phyloP scores from a whole-genome alignment of 2,888 invertebrate species.

The Heliconius hortense region DNA sequence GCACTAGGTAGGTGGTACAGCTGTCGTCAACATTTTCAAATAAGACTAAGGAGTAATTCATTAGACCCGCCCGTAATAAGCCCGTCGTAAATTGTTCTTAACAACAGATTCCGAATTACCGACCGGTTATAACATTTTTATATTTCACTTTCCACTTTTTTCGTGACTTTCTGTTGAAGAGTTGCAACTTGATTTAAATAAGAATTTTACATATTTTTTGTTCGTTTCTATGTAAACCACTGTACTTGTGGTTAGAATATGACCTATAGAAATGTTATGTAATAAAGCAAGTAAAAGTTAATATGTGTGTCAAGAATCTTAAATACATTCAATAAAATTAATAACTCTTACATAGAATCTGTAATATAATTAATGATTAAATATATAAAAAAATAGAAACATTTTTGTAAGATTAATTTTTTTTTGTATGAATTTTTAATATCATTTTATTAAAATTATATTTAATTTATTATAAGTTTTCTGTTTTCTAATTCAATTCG shows the following conservation, averaged over 20 bases:
- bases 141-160: constrained; percentile 75
- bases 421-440: background rate
- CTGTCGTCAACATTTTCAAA: constrained; percentile 21
- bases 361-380: background rate
- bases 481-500: too few species aligned
- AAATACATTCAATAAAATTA: background rate
- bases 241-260: too few species aligned
- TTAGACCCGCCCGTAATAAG: constrained; percentile 58
- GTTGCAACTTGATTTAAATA: constrained; percentile 11
- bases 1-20: background rate
- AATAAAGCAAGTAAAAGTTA: background rate
- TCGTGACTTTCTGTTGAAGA: constrained; percentile 56
- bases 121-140: constrained; percentile 71
- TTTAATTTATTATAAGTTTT: too few species aligned
- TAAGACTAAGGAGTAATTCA: constrained; percentile 38
- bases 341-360: background rate
- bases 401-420: background rate
- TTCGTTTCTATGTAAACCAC: too few species aligned
- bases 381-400: background rate
- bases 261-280: too few species aligned
- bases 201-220: background rate
- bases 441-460: background rate
- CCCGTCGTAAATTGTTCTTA: constrained; percentile 68
- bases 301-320: background rate
- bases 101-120: constrained; percentile 65